These are phyloP conservation scores for Marasmarcha lunaedactyla DNA, from an alignment of 2,888 invertebrate genomes.

Conservation along the genomic window DNA sequence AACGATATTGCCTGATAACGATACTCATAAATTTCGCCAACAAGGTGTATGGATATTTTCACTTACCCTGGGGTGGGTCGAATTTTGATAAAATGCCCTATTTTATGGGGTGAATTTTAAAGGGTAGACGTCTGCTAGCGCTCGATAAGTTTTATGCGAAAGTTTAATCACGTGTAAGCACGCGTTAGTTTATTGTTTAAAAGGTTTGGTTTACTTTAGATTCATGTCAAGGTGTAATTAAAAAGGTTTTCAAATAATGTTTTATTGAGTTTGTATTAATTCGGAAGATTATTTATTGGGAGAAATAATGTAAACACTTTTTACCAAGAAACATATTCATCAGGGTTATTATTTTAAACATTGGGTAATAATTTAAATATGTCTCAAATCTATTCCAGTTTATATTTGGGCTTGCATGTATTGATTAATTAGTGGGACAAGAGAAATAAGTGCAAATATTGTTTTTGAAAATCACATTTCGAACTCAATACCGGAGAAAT, in stretches of 20 bases:
- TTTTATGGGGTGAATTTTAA: not conserved
- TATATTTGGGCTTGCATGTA: too few relatives aligned
- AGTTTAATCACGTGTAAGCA: not conserved
- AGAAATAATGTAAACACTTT: too few relatives aligned
- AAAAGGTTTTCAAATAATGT: not conserved
- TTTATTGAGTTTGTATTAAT: too few relatives aligned
- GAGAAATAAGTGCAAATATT: too few relatives aligned
- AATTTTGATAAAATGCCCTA: not conserved
- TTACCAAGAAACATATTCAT: too few relatives aligned
- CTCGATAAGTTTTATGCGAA: not conserved
- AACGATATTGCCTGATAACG: slow-evolving; percentile 61
- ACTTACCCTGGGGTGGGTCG: not conserved
- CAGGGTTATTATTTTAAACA: too few relatives aligned
- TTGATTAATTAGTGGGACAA: too few relatives aligned
- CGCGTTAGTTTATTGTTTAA: not conserved
- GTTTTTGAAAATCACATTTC: too few relatives aligned
- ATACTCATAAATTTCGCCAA: slow-evolving; percentile 50
- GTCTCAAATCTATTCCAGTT: too few relatives aligned
- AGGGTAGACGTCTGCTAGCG: not conserved
- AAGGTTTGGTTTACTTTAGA: not conserved
- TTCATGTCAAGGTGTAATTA: not conserved
- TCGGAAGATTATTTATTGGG: too few relatives aligned
- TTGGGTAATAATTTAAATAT: too few relatives aligned
- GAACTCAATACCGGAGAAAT: too few relatives aligned
- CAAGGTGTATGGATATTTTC: not conserved